phyloP scores from a whole-genome alignment of 2,888 invertebrate species.

The Sphaerophoria taeniata region DNA sequence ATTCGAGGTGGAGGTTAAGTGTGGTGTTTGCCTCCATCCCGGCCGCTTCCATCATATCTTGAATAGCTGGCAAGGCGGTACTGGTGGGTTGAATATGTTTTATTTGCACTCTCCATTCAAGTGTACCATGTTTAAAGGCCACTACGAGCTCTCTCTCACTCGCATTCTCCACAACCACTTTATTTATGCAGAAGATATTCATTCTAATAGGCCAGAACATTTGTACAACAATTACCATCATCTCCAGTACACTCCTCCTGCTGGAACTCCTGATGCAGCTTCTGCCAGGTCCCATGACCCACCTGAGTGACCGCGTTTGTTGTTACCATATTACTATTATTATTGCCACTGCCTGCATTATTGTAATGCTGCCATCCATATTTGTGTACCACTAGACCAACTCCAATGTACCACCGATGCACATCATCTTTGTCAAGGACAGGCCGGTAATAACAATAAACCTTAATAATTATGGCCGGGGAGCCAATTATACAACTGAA shows the following conservation, averaged over 20 bases:
- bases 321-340: conserved; percentile 60
- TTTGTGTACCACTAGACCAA: not conserved
- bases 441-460: conserved; percentile 73
- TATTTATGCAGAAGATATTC: conserved; percentile 68
- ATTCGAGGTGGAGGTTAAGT: conserved; percentile 25
- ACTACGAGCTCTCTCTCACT: conserved; percentile 6
- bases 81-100: conserved; percentile 53
- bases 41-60: not conserved
- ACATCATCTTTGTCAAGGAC: conserved; percentile 74
- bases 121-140: conserved; percentile 50
- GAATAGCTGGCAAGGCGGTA: conserved; percentile 13
- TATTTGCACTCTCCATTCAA: conserved; percentile 67
- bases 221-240: conserved; percentile 74
- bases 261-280: no score
- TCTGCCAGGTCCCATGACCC: conserved; percentile 18
- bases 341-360: conserved; percentile 51
- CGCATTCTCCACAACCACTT: conserved; percentile 25
- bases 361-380: not conserved
- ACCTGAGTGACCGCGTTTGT: conserved; percentile 72
- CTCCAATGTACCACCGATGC: conserved; percentile 19
- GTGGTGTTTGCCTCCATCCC: no score
- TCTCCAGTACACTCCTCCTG: conserved; percentile 39
- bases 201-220: conserved; percentile 68
- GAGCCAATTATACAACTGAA: conserved; percentile 56
- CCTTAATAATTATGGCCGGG: conserved; percentile 74